Conservation (phyloP, 2,797 vertebrate species). For the Microctenopoma lineatum region DNA sequence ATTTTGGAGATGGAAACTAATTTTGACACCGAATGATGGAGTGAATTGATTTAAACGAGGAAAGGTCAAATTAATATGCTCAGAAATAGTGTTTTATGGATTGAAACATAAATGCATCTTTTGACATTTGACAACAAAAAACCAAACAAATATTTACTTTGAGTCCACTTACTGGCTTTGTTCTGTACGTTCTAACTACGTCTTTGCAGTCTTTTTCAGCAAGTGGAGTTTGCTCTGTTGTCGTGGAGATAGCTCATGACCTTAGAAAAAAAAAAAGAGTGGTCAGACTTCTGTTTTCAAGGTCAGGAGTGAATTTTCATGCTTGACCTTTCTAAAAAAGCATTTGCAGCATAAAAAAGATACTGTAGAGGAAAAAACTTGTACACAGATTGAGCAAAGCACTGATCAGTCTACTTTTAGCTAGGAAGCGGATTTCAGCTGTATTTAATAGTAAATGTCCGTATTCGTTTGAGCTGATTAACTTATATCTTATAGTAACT, state of each 20-base stretch:
- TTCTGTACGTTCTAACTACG: background rate
- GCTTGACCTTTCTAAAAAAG: background rate
- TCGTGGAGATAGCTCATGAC: background rate
- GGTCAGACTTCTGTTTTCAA: background rate
- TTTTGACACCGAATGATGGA: background rate
- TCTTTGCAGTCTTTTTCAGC: slow-evolving; percentile 2
- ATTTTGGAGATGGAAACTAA: background rate
- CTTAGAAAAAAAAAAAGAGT: slow-evolving; percentile 1
- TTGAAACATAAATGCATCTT: background rate
- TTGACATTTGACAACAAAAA: background rate
- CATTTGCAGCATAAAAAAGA: background rate
- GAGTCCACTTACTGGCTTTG: background rate
- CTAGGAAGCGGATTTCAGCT: too few species aligned
- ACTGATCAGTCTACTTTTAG: background rate
- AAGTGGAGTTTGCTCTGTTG: background rate
- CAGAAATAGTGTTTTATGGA: background rate
- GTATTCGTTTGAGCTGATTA: too few species aligned
- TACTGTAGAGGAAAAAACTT: background rate
- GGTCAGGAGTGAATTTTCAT: background rate
- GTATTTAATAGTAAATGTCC: too few species aligned
- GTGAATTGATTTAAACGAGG: background rate
- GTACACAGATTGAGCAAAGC: too few species aligned
- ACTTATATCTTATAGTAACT: too few species aligned
- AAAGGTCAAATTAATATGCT: too few species aligned
- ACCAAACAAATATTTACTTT: background rate